Evolutionary conservation across 2,113 vertebrate genomes (phyloP).

Genomic region (Bufo bufo): DNA sequence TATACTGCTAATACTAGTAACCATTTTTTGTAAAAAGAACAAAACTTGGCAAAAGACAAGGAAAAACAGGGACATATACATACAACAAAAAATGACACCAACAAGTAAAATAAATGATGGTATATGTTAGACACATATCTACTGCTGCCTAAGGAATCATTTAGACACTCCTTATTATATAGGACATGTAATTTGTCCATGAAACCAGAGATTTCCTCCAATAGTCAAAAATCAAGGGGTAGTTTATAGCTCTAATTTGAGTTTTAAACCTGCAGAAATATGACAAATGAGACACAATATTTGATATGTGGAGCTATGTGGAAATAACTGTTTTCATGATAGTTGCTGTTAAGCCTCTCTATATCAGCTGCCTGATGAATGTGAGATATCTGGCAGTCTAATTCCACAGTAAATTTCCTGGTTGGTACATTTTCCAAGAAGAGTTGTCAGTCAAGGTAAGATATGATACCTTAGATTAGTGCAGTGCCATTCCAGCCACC

Average conservation of each 20-base stretch:
- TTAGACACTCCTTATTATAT: too few species aligned
- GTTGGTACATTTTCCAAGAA: slow-evolving; percentile 24
- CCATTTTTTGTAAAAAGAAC: too few species aligned
- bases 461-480: slow-evolving; percentile 10
- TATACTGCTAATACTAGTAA: too few species aligned
- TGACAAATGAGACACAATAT: not conserved
- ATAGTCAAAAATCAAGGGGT: too few species aligned
- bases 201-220: too few species aligned
- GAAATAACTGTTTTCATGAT: not conserved
- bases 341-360: not conserved
- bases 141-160: too few species aligned
- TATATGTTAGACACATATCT: too few species aligned
- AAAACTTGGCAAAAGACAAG: too few species aligned
- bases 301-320: not conserved
- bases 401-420: not conserved
- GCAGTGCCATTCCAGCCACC: not conserved
- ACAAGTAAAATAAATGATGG: too few species aligned
- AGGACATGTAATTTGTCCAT: too few species aligned
- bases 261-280: not conserved
- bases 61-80: too few species aligned
- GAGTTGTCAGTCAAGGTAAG: slow-evolving; percentile 24
- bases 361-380: not conserved
- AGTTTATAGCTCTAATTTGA: not conserved
- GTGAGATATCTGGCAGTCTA: not conserved
- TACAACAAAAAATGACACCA: too few species aligned